Evolutionary conservation across 1,140 invertebrate species (phyloP).

Genomic region (Nephotettix cincticeps): DNA sequence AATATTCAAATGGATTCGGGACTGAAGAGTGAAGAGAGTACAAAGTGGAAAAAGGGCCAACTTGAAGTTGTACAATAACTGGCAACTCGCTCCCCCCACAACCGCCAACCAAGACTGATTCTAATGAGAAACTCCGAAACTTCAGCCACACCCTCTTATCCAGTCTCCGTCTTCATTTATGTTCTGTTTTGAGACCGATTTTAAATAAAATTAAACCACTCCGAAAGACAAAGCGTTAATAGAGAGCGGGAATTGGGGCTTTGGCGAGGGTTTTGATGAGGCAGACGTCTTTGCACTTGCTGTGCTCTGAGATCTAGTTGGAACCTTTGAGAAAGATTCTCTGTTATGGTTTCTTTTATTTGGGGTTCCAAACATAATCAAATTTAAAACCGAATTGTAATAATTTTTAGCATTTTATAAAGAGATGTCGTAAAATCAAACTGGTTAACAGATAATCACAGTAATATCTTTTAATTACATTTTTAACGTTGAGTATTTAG

Average conservation of each 20-base stretch:
- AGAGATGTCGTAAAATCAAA: no score
- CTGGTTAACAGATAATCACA: no score
- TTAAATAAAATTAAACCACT: conserved; percentile 23
- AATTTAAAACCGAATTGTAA: no score
- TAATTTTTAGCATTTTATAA: no score
- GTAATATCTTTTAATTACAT: no score
- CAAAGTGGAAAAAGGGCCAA: conserved; percentile 18
- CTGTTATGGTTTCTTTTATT: no score
- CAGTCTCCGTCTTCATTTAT: not conserved
- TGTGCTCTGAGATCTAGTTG: no score
- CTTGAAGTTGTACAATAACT: conserved; percentile 7
- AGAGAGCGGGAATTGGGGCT: not conserved
- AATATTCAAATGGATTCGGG: conserved; percentile 26
- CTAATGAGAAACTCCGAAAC: conserved; percentile 6
- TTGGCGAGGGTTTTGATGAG: no score
- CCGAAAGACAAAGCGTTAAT: conserved; percentile 10
- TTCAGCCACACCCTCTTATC: conserved; percentile 11
- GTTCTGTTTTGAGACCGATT: conserved; percentile 12
- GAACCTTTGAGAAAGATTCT: no score
- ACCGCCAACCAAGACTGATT: not conserved
- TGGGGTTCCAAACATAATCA: no score
- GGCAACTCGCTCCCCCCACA: not conserved
- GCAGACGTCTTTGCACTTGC: no score
- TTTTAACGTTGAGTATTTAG: no score
- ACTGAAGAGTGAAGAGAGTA: conserved; percentile 4